A percentile compares a stretch with the other conserved stretches of the same genome.
Evolutionary conservation across 2,888 invertebrate genomes (phyloP).

Genomic region (Carabus problematicus): DNA sequence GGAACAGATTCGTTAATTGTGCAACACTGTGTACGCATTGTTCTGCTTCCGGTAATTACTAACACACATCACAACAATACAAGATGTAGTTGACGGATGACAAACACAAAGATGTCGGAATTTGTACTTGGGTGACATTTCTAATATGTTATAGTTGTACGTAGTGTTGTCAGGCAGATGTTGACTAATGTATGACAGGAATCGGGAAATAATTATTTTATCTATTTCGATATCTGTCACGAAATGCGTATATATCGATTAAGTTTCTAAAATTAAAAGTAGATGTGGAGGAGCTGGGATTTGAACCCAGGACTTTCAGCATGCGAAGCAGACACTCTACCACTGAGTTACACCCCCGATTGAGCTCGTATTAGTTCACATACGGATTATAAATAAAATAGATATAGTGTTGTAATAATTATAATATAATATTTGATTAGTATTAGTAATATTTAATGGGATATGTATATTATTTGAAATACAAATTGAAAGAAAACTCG

Average conservation of each 20-base stretch:
- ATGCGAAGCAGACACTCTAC: conserved; percentile 63
- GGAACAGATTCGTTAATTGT: conserved; percentile 17
- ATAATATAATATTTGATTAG: too few species aligned
- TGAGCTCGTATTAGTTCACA: too few species aligned
- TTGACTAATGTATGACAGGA: too few species aligned
- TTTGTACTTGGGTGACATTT: background rate
- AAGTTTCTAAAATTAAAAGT: too few species aligned
- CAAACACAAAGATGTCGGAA: background rate
- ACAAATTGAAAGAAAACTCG: too few species aligned
- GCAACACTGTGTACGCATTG: conserved; percentile 21
- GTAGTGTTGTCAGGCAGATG: background rate
- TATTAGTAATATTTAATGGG: too few species aligned
- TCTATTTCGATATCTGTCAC: too few species aligned
- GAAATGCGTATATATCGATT: too few species aligned
- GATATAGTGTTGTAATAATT: too few species aligned
- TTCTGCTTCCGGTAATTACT: conserved; percentile 11
- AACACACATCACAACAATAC: conserved; percentile 8
- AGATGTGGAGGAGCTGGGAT: conserved; percentile 56
- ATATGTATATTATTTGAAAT: too few species aligned
- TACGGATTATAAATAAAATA: too few species aligned
- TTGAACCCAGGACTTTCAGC: conserved; percentile 61
- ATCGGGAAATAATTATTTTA: too few species aligned
- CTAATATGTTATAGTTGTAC: background rate
- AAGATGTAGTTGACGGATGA: conserved; percentile 3
- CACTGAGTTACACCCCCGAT: conserved; percentile 59